Conservation (phyloP, 2,797 vertebrate genomes). For the Arremon aurantiirostris region DNA sequence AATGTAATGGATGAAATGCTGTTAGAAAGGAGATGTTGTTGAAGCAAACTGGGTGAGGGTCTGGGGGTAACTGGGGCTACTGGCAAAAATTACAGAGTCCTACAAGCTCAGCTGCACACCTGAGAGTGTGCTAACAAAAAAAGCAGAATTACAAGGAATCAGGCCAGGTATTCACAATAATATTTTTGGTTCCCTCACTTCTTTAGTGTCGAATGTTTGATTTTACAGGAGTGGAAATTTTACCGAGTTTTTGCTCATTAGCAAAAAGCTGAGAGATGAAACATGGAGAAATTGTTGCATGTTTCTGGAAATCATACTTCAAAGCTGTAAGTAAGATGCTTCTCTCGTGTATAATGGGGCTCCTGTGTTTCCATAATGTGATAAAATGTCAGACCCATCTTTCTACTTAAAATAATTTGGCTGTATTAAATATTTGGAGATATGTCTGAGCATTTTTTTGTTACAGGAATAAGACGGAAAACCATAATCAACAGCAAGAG, state of each 20-base stretch:
- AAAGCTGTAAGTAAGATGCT: background rate
- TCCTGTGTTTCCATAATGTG: background rate
- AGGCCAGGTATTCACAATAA: background rate
- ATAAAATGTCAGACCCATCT: background rate
- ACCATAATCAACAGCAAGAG: background rate
- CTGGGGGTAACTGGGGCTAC: background rate
- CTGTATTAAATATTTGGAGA: background rate
- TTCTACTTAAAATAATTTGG: background rate
- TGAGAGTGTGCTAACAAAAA: background rate
- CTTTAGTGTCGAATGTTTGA: background rate
- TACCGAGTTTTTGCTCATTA: background rate
- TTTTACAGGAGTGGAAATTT: background rate
- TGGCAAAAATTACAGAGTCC: background rate
- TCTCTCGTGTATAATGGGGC: background rate
- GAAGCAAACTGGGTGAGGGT: background rate
- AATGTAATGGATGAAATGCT: background rate
- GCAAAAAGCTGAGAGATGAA: background rate
- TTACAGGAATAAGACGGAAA: background rate
- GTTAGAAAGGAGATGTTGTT: background rate
- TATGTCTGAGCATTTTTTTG: background rate
- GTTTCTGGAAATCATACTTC: conserved; percentile 1
- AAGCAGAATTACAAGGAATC: background rate
- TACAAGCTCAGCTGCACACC: background rate
- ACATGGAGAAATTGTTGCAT: background rate
- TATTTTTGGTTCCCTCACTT: background rate